These are phyloP conservation scores for Thera obeliscata DNA, from an alignment of 2,888 invertebrate species.

Conservation along the genomic window DNA sequence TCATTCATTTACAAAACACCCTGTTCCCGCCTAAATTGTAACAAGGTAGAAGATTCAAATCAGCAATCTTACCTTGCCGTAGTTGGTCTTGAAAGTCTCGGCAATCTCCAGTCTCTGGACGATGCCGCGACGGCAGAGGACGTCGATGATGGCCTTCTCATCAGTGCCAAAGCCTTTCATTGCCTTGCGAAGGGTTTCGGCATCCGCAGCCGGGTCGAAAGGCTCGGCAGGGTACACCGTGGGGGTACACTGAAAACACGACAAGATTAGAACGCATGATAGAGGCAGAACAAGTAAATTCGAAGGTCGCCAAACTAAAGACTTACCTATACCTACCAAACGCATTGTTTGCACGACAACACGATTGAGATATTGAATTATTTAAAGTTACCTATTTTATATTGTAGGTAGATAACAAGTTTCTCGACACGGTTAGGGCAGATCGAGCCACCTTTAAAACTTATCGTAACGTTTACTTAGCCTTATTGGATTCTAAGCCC, in stretches of 20 bases:
- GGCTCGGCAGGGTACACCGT: slow-evolving; percentile 94
- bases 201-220: slow-evolving; percentile 93
- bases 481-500: slow-evolving; percentile 38
- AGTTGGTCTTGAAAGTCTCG: slow-evolving; percentile 95
- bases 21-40: neutral
- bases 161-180: slow-evolving; percentile 98
- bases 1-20: too few relatives aligned
- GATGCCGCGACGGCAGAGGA: slow-evolving; percentile 94
- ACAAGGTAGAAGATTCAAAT: neutral
- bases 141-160: slow-evolving; percentile 95
- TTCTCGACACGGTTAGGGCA: neutral
- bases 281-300: too few relatives aligned
- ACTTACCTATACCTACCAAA: too few relatives aligned
- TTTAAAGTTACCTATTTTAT: too few relatives aligned
- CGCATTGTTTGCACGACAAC: too few relatives aligned
- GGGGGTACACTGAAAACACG: slow-evolving; percentile 89
- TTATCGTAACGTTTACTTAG: slow-evolving; percentile 9
- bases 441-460: neutral
- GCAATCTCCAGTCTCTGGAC: slow-evolving; percentile 96
- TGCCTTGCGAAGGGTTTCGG: slow-evolving; percentile 92
- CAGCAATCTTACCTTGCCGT: slow-evolving; percentile 91
- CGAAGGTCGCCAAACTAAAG: too few relatives aligned
- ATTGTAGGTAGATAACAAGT: too few relatives aligned
- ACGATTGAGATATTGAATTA: too few relatives aligned
- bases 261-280: slow-evolving; percentile 3